Percentiles rank a stretch among this genome's conserved stretches.
Conservation (phyloP, 2,888 invertebrate species). For the Alviniconcha strummeri region DNA sequence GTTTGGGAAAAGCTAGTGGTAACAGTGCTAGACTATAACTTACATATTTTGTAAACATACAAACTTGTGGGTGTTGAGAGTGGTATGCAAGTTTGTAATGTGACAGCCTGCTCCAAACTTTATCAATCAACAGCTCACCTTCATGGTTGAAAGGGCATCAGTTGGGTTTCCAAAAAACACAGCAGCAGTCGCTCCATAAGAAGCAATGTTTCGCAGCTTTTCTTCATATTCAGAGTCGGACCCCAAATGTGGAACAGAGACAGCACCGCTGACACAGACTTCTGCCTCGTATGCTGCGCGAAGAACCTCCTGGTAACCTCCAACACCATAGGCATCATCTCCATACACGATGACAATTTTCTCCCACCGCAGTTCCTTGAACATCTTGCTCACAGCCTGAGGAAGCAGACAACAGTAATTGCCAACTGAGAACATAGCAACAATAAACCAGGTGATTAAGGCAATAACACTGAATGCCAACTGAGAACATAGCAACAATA, state of each 20-base stretch:
- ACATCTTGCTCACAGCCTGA: conserved; percentile 65
- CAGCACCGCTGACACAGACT: conserved; percentile 55
- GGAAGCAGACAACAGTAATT: background rate
- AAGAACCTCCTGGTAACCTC: conserved; percentile 50
- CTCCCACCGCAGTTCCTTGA: conserved; percentile 71
- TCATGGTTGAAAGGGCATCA: conserved; percentile 37
- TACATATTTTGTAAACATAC: too few relatives aligned
- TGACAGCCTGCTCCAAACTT: too few relatives aligned
- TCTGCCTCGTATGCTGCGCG: conserved; percentile 45
- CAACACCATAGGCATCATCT: conserved; percentile 54
- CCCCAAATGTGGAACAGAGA: conserved; percentile 43
- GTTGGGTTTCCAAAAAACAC: conserved; percentile 46
- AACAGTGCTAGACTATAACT: too few relatives aligned
- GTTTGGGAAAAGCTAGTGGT: too few relatives aligned
- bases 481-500: too few relatives aligned
- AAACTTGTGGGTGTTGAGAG: too few relatives aligned
- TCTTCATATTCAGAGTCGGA: conserved; percentile 29
- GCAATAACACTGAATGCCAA: too few relatives aligned
- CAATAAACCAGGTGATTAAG: too few relatives aligned
- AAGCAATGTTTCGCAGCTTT: conserved; percentile 41
- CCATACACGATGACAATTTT: conserved; percentile 70
- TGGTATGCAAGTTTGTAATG: too few relatives aligned
- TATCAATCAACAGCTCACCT: conserved; percentile 24
- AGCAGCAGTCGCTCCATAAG: conserved; percentile 48
- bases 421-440: too few relatives aligned